These are phyloP conservation scores for Drosophila leontia DNA, from an alignment of 1,140 invertebrate species.

Conservation along the genomic window DNA sequence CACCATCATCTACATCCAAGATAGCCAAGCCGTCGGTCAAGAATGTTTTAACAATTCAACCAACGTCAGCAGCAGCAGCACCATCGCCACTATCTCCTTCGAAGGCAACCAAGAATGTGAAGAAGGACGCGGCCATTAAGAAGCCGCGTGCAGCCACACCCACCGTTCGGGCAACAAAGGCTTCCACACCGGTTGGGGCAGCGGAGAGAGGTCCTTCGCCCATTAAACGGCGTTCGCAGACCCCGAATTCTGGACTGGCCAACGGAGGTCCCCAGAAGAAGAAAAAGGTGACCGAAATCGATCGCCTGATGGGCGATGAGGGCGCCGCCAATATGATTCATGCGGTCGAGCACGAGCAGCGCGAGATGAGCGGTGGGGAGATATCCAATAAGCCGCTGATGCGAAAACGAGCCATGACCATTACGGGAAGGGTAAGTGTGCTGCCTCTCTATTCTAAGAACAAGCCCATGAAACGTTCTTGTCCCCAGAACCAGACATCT, in stretches of 20 bases:
- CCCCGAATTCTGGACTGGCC: constrained; percentile 43
- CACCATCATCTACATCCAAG: neutral
- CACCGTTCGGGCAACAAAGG: constrained; percentile 18
- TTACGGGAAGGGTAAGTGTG: constrained; percentile 85
- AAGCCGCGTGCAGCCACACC: constrained; percentile 55
- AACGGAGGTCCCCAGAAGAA: constrained; percentile 80
- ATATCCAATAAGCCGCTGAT: constrained; percentile 86
- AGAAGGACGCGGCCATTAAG: constrained; percentile 28
- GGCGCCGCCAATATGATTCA: constrained; percentile 94
- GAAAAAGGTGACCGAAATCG: constrained; percentile 89
- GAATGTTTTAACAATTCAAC: neutral
- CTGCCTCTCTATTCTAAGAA: neutral
- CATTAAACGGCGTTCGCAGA: constrained; percentile 67
- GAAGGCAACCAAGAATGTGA: constrained; percentile 2
- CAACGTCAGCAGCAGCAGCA: neutral
- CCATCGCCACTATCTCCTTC: neutral
- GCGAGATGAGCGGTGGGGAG: constrained; percentile 61
- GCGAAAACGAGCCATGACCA: constrained; percentile 85
- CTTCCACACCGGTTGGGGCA: constrained; percentile 23
- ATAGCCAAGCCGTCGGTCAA: constrained; percentile 8
- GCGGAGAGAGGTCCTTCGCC: constrained; percentile 17
- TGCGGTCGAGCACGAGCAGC: constrained; percentile 88
- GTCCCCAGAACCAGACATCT: neutral
- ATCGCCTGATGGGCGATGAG: constrained; percentile 92
- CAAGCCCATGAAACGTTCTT: neutral